Base-by-base conservation (phyloP, 1,140 invertebrate species). In the Pseudachorutes palmiensis region DNA sequence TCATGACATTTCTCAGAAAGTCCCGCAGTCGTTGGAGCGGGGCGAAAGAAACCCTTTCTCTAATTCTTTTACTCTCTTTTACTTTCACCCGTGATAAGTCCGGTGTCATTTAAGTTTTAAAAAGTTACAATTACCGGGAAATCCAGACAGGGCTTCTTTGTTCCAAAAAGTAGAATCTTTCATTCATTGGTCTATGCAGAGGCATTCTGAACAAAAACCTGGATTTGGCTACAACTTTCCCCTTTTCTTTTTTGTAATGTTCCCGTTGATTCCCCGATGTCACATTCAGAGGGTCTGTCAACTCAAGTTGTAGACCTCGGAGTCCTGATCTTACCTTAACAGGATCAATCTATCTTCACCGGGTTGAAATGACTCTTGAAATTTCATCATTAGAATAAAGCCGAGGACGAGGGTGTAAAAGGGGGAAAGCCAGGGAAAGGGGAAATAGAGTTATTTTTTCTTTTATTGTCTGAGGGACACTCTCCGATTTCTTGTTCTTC, bases 1-100 rank as follows among this genome's bases (percentile, higher is more conserved):
- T 65, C 64, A 65, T 57, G 64, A 65, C 64, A 65, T 65, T 49
- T 65, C 41, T 41, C n/a, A n/a, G n/a, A n/a, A n/a, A n/a, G n/a
- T n/a, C n/a, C n/a, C n/a, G n/a, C n/a, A n/a, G n/a, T n/a, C n/a
- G n/a, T n/a, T n/a, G n/a, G n/a, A n/a, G n/a, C n/a, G n/a, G n/a
- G n/a, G n/a, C n/a, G n/a, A n/a, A n/a, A n/a, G n/a, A n/a, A n/a
- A n/a, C n/a, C n/a, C n/a, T n/a, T n/a, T n/a, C n/a, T n/a, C n/a
- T n/a, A n/a, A n/a, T n/a, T n/a, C n/a, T n/a, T n/a, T n/a, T n/a
- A n/a, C n/a, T n/a, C n/a, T n/a, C n/a, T n/a, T n/a, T n/a, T n/a
- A n/a, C n/a, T n/a, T n/a, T n/a, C n/a, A n/a, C n/a, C n/a, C n/a
- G n/a, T n/a, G n/a, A n/a, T n/a, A n/a, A n/a, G n/a, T n/a, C n/a